Base-by-base conservation (phyloP, 2,797 vertebrate genomes). In the Lindbergichthys nudifrons region DNA sequence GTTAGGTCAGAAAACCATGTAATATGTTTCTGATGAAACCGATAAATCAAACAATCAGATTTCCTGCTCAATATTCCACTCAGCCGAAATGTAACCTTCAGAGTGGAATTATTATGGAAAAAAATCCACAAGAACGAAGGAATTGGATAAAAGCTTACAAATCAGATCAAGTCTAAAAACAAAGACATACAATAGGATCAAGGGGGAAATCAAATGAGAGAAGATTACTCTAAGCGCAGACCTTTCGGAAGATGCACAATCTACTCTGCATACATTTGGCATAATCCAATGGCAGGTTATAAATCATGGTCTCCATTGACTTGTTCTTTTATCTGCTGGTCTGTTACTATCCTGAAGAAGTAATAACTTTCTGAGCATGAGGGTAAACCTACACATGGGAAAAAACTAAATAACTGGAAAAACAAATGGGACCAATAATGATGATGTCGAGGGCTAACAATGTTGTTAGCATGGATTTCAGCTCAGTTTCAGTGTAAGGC, bases 381-480 rank as follows among this genome's bases (percentile, higher is more conserved):
- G 42, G 65, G 58, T 51, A 62, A 74, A 81, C 65, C 42, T 79
- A 70, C 51, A 81, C 1, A 0, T 2, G 2, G 48, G 39, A 42
- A 45, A 68, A 54, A 79, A 80, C 67, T 0, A 2, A 77, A 77
- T 82, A 69, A 79, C 18, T 19, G 23, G 11, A 61, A 64, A 88
- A 76, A 78, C 45, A 84, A 87, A 83, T 81, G 74, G 79, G 84
- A 74, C 45, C 75, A 85, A 75, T 79, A 53, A 81, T 80, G 74
- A 84, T 70, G 52, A 61, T 70, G 80, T 74, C 61, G 41, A 26
- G 66, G 80, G 62, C 84, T 74, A 84, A 84, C 68, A 81, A 84
- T 82, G 79, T 48, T 65, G 80, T 90, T 89, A 84, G 64, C 70
- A 84, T 81, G 75, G 76, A 84, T 88, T 87, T 86, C 50, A 82